Evolutionary conservation across 2,113 vertebrate species (phyloP).

Genomic region (Pteruthius melanotis): DNA sequence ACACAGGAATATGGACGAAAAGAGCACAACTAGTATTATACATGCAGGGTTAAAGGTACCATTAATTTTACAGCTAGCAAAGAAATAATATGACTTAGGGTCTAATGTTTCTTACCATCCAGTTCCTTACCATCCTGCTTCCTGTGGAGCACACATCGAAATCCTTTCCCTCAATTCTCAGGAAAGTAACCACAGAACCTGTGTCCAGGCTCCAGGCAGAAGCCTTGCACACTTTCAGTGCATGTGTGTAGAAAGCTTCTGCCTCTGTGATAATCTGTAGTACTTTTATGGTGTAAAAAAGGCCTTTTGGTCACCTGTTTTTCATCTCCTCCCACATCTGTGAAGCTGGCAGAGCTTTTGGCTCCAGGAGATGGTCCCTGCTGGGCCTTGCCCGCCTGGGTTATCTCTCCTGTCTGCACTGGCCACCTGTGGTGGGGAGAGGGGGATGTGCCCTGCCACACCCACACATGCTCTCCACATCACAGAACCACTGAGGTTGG

Average conservation of each 20-base stretch:
- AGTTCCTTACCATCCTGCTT: too few species aligned
- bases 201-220: neutral
- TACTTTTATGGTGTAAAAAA: neutral
- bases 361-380: neutral
- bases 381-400: neutral
- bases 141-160: neutral
- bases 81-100: neutral
- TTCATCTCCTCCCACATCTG: neutral
- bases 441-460: neutral
- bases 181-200: rapidly evolving
- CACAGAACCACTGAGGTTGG: neutral
- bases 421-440: neutral
- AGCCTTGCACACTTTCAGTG: neutral
- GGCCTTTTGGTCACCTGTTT: neutral
- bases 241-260: neutral
- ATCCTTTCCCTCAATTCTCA: neutral
- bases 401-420: neutral
- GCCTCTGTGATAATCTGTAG: neutral
- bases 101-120: neutral
- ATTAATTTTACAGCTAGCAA: neutral
- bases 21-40: neutral
- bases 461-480: neutral
- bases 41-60: neutral
- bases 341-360: neutral
- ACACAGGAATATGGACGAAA: neutral